Evolutionary conservation across 2,113 vertebrate species (phyloP), one percentile per base, ranked within the genome.

Genomic region (Perca flavescens): DNA sequence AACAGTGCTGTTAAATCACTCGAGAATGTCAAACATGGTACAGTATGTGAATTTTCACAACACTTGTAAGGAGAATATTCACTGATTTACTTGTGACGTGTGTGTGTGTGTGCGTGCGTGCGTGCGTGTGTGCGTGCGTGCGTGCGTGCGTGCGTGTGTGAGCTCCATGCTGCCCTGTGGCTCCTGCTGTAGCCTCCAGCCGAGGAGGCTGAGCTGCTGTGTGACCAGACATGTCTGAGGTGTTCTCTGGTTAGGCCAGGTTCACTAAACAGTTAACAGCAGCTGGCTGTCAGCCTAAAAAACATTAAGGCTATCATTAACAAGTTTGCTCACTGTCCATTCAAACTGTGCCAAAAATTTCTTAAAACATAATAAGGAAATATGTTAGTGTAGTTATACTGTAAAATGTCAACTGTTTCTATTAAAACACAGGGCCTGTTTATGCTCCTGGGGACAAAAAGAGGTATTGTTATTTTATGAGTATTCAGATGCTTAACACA

Each of bases 81-180:
- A 52, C 66, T 57, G 60, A 54, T 68, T 47, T 36, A 22, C 52
- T 14, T 68, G 14, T 49, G 43, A n/a, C 36, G 21, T 65, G 60
- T 6, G 40, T 43, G 54, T 66, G 50, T 63, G 17, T 62, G 31
- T 36, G 31, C 1, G 54, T 66, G 50, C 60, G 17, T 62, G 31
- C 21, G 31, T 3, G 28, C 15, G 64, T 63, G 17, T 62, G 31
- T 36, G 31, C 1, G 36, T 62, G 72, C 49, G 76, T 68, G 52
- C 60, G 57, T 43, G 25, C 40, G 57, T 25, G n/a, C 54, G 65
- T 14, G 58, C 25, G 50, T 63, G 17, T 36, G 31, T 17, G 64
- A 72, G 82, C 94, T 93, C 95, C 95, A 77, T 88, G 84, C 74
- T 93, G 65, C 21, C 94, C 96, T 78, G 91, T 76, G 77, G 75